Evolutionary conservation across 2,888 invertebrate species (phyloP), one percentile per base, ranked within the genome.

Genomic region (Tricholauxania praeusta): DNA sequence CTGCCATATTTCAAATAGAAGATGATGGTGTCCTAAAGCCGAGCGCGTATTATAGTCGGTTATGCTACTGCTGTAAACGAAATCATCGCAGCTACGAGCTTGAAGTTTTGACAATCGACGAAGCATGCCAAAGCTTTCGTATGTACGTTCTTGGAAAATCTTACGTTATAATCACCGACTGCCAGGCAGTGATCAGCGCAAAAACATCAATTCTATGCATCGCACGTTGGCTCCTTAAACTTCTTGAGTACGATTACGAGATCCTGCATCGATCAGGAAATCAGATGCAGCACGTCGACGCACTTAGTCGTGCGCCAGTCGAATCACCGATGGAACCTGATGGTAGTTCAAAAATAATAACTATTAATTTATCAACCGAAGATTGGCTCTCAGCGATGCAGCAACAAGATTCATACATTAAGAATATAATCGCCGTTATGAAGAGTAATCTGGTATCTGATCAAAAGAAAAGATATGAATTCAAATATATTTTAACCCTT

Each of bases 141-240:
- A 73, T 76, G 73, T 74, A 71, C n/a, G 6, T 77, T 3, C 17
- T 77, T 0, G 75, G 76, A 0, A 76, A 76, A 17, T 12, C n/a
- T n/a, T 76, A 76, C 64, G 17, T 63, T 0, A 74, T 77, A 19
- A 55, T 74, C 0, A 75, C 66, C 3, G 75, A 76, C 47, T 76
- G 68, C 65, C 60, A 71, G 14, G 70, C 64, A 14, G 10, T 49
- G 49, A 14, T 14, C 12, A 49, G 10, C 10, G 49, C 14, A 12
- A 14, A 49, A 49, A 14, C 49, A 10, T 49, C 12, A 10, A 49
- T 49, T 49, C 49, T 14, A 49, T 14, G 49, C 49, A 49, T 49
- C 49, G 49, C 49, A 49, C 49, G 49, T 49, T 49, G 49, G 49
- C 14, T 49, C 49, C 49, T 49, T 14, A 49, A 49, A 14, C 49